These are phyloP conservation scores for Vanessa atalanta DNA, from an alignment of 1,140 invertebrate genomes.

Conservation along the genomic window DNA sequence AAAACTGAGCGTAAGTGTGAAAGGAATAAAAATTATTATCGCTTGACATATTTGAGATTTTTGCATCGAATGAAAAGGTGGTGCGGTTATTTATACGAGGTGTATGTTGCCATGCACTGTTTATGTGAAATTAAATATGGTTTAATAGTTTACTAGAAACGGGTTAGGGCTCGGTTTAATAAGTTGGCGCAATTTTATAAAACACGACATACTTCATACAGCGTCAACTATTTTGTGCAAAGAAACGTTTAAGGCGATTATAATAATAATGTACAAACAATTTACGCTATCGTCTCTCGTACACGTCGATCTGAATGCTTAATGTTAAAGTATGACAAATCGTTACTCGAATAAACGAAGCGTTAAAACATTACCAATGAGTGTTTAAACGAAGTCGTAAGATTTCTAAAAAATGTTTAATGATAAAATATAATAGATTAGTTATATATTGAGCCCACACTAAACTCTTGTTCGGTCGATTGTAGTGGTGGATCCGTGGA, in stretches of 20 bases:
- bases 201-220: slow-evolving; percentile 19
- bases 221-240: slow-evolving; percentile 20
- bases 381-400: not conserved
- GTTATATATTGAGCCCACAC: slow-evolving; percentile 13
- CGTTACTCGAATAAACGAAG: not conserved
- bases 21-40: slow-evolving; percentile 48
- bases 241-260: slow-evolving; percentile 10
- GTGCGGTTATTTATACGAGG: slow-evolving; percentile 67
- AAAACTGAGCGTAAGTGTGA: slow-evolving; percentile 25
- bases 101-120: slow-evolving; percentile 70
- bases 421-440: slow-evolving; percentile 17
- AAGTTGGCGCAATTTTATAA: slow-evolving; percentile 50
- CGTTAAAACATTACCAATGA: not conserved
- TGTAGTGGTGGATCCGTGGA: slow-evolving; percentile 52
- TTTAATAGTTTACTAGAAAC: slow-evolving; percentile 77
- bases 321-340: not conserved
- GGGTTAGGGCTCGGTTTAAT: slow-evolving; percentile 59
- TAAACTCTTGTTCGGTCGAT: slow-evolving; percentile 39
- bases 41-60: slow-evolving; percentile 44
- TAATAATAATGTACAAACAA: slow-evolving; percentile 23
- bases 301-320: not conserved
- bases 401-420: not conserved
- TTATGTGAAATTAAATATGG: slow-evolving; percentile 78
- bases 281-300: not conserved
- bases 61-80: slow-evolving; percentile 59